These are phyloP conservation scores for Operophtera brumata DNA, from an alignment of 2,888 invertebrate species.

Conservation along the genomic window DNA sequence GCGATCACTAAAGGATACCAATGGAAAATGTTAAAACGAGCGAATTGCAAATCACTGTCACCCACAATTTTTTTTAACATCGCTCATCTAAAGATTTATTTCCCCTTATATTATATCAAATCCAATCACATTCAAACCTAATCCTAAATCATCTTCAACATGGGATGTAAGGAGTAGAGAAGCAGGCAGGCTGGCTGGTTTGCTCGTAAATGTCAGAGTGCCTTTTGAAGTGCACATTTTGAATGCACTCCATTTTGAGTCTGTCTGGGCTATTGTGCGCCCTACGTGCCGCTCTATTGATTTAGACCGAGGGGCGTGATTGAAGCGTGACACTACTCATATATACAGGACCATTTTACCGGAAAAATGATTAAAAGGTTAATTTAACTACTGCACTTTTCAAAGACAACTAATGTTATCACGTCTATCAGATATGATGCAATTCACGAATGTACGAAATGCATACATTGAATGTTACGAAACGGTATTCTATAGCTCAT, in stretches of 20 bases:
- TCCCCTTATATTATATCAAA: slow-evolving; percentile 5
- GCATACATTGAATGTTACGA: too few relatives aligned
- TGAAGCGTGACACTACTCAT: slow-evolving; percentile 53
- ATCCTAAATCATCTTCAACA: slow-evolving; percentile 11
- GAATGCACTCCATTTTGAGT: slow-evolving; percentile 38
- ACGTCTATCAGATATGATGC: too few relatives aligned
- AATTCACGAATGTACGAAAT: too few relatives aligned
- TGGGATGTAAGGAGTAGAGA: not conserved
- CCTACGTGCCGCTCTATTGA: slow-evolving; percentile 61
- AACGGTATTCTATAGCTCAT: too few relatives aligned
- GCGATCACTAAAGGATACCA: too few relatives aligned
- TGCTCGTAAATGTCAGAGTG: slow-evolving; percentile 11
- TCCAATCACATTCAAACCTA: not conserved
- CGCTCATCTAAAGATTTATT: slow-evolving; percentile 2
- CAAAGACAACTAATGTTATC: too few relatives aligned
- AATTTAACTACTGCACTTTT: too few relatives aligned
- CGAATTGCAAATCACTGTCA: too few relatives aligned
- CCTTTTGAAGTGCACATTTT: slow-evolving; percentile 30
- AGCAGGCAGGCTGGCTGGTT: not conserved
- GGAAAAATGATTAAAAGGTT: not conserved
- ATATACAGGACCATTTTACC: slow-evolving; percentile 27
- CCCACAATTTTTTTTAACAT: not conserved
- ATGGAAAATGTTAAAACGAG: too few relatives aligned
- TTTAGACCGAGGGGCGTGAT: slow-evolving; percentile 68
- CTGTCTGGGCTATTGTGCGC: slow-evolving; percentile 51